Conservation (phyloP, 2,797 vertebrate species). For the Danio kyathit region DNA sequence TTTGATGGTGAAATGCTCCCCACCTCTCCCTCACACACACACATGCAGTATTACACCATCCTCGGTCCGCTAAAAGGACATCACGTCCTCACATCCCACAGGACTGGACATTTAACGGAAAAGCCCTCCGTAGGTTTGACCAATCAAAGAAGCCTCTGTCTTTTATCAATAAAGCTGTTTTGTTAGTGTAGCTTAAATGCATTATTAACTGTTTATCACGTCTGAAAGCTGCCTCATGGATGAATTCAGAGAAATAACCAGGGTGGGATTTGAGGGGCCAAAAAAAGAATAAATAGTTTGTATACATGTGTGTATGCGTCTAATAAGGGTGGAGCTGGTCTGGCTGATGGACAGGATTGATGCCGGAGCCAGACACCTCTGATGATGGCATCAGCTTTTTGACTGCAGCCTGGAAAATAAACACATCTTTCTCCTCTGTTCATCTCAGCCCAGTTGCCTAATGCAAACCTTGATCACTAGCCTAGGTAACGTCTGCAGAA, state of each 20-base stretch:
- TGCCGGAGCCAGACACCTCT: conserved; percentile 47
- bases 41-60: conserved; percentile 40
- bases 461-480: conserved; percentile 41
- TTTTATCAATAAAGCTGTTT: conserved; percentile 68
- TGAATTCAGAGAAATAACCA: conserved; percentile 59
- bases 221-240: conserved; percentile 63
- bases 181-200: conserved; percentile 57
- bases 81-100: conserved; percentile 50
- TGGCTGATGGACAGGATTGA: conserved; percentile 47
- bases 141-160: conserved; percentile 73
- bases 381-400: conserved; percentile 46
- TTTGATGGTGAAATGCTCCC: conserved; percentile 45
- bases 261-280: conserved; percentile 54
- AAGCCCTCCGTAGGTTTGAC: conserved; percentile 52
- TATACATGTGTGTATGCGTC: conserved; percentile 59
- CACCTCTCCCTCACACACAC: conserved; percentile 40
- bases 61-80: conserved; percentile 54
- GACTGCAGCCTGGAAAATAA: conserved; percentile 58
- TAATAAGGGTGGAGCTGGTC: conserved; percentile 58
- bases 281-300: conserved; percentile 51
- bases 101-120: conserved; percentile 47
- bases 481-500: conserved; percentile 65
- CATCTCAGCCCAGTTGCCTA: conserved; percentile 47
- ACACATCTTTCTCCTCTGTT: conserved; percentile 38
- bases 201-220: conserved; percentile 62